These are phyloP conservation scores for Eupithecia insigniata DNA, from an alignment of 2,888 invertebrate genomes.

Conservation along the genomic window DNA sequence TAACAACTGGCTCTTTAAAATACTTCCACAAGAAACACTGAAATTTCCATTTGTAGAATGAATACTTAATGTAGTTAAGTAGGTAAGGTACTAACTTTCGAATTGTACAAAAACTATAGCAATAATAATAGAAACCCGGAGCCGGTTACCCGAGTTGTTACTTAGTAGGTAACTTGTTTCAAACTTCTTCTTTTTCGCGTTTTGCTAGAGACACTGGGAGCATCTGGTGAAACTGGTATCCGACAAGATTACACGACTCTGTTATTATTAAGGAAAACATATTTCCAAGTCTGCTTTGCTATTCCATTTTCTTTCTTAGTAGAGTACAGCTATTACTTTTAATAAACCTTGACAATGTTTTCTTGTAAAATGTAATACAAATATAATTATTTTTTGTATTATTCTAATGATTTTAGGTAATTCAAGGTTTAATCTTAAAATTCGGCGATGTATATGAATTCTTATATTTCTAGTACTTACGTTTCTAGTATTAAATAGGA, in stretches of 20 bases:
- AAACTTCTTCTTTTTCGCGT: slow-evolving; percentile 30
- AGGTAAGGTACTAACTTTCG: not conserved
- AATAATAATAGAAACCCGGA: slow-evolving; percentile 11
- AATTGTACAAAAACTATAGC: slow-evolving; percentile 4
- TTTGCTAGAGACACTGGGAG: slow-evolving; percentile 25
- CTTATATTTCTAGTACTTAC: not conserved
- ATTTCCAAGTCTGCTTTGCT: slow-evolving; percentile 14
- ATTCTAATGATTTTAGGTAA: too few relatives aligned
- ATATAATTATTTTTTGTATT: not conserved
- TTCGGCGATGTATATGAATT: not conserved
- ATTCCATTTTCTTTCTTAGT: slow-evolving; percentile 16
- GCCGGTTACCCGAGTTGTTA: slow-evolving; percentile 9
- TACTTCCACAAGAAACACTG: not conserved
- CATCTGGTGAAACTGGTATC: slow-evolving; percentile 35
- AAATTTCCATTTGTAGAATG: not conserved
- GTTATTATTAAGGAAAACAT: slow-evolving; percentile 27
- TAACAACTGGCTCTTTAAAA: not conserved
- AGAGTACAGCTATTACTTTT: slow-evolving; percentile 6
- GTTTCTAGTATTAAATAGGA: not conserved
- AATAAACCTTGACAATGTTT: not conserved
- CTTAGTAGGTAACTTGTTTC: slow-evolving; percentile 18
- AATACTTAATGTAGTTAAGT: not conserved
- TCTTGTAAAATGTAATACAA: not conserved
- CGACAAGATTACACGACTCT: slow-evolving; percentile 27
- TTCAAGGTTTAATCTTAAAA: not conserved